phyloP scores from a whole-genome alignment of 2,797 vertebrate genomes.

The Muraenolepis orangiensis region DNA sequence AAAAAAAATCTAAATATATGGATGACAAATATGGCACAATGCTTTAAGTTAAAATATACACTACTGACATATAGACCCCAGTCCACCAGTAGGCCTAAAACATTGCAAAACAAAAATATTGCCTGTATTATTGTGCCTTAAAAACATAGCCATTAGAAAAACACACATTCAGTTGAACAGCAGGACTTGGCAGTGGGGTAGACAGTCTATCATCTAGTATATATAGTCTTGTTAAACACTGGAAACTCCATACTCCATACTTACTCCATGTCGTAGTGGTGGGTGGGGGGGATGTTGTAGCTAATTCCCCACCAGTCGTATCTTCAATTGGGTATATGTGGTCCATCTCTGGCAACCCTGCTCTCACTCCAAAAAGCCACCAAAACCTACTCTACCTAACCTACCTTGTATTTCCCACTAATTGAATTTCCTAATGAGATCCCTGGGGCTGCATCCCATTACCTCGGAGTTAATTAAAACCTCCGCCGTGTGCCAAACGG shows the following conservation, averaged over 20 bases:
- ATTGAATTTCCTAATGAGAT: slow-evolving; percentile 91
- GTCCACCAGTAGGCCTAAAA: neutral
- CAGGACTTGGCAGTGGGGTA: neutral
- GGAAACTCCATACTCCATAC: neutral
- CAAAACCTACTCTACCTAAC: slow-evolving; percentile 71
- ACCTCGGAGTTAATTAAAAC: slow-evolving; percentile 79
- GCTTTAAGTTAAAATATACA: neutral
- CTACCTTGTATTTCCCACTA: slow-evolving; percentile 78
- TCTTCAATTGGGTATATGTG: slow-evolving; percentile 59
- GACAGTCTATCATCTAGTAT: neutral
- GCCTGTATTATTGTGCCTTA: neutral
- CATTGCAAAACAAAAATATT: neutral
- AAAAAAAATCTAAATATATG: neutral
- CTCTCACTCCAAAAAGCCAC: slow-evolving; percentile 69
- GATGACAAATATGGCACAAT: neutral
- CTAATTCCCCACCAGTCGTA: slow-evolving; percentile 36
- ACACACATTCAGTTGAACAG: neutral
- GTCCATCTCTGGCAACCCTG: slow-evolving; percentile 67
- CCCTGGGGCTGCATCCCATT: slow-evolving; percentile 82
- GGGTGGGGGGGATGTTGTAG: slow-evolving; percentile 28
- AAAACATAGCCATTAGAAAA: neutral
- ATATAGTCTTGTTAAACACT: neutral
- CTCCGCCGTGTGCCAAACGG: slow-evolving; percentile 68
- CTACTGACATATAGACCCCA: neutral
- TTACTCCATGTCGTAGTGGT: neutral